These are phyloP conservation scores for Nomada goodeniana DNA, from an alignment of 2,888 invertebrate species.

Conservation along the genomic window DNA sequence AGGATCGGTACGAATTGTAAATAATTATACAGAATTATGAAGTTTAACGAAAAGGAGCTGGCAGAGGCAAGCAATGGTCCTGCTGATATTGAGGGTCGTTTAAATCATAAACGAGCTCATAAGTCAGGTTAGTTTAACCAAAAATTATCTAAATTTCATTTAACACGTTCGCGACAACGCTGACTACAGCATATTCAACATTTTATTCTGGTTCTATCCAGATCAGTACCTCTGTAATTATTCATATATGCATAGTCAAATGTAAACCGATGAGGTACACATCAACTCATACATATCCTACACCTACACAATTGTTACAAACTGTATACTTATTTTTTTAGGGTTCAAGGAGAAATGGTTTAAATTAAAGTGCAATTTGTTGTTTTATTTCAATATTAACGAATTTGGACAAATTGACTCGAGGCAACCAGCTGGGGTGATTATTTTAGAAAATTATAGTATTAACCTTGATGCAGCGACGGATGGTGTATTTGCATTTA, in stretches of 20 bases:
- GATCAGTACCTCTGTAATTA: neutral
- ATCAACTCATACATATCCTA: too few species aligned
- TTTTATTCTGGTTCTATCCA: too few species aligned
- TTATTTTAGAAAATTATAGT: conserved; percentile 90
- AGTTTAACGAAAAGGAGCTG: conserved; percentile 90
- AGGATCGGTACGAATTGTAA: conserved; percentile 8
- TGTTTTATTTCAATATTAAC: conserved; percentile 91
- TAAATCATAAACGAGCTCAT: conserved; percentile 87
- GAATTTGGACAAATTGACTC: conserved; percentile 88
- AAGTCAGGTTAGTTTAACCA: conserved; percentile 78
- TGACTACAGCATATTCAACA: too few species aligned
- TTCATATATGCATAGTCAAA: neutral
- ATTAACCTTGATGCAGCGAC: conserved; percentile 88
- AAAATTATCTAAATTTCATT: conserved; percentile 7
- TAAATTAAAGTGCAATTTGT: conserved; percentile 89
- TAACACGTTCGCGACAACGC: neutral
- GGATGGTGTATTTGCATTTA: conserved; percentile 90
- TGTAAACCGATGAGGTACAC: neutral
- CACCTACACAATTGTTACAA: too few species aligned
- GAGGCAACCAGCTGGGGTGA: conserved; percentile 89
- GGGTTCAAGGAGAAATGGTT: conserved; percentile 92
- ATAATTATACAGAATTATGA: conserved; percentile 84
- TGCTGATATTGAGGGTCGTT: conserved; percentile 89
- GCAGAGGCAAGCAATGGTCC: conserved; percentile 87
- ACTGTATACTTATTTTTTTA: conserved; percentile 81